These are phyloP conservation scores for Hemicordylus capensis DNA, from an alignment of 2,113 vertebrate genomes.

Conservation along the genomic window DNA sequence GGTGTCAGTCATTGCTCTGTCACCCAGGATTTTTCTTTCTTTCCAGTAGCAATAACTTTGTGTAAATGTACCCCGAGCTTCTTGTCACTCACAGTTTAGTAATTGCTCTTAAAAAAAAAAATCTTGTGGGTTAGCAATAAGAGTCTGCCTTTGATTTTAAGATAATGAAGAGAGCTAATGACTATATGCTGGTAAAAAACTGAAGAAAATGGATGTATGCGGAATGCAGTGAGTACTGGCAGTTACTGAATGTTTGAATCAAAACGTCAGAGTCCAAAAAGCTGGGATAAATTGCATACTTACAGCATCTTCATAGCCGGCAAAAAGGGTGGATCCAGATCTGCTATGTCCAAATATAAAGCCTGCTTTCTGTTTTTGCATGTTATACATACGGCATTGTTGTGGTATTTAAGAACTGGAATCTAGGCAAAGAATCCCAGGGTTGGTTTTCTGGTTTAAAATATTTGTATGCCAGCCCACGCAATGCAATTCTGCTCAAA, in stretches of 20 bases:
- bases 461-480: too few relatives aligned
- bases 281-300: background rate
- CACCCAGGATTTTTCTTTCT: slow-evolving; percentile 40
- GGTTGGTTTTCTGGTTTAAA: too few relatives aligned
- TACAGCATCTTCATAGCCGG: background rate
- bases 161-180: slow-evolving; percentile 45
- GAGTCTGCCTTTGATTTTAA: slow-evolving; percentile 6
- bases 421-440: too few relatives aligned
- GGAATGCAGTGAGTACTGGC: background rate
- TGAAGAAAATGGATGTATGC: background rate
- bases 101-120: slow-evolving; percentile 63
- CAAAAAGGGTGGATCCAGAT: background rate
- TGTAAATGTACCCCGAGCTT: slow-evolving; percentile 38
- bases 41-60: slow-evolving; percentile 36
- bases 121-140: slow-evolving; percentile 33
- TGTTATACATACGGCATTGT: background rate
- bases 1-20: slow-evolving; percentile 63
- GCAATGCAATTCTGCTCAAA: too few relatives aligned
- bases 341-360: background rate
- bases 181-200: slow-evolving; percentile 10
- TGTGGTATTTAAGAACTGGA: background rate
- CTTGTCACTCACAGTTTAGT: slow-evolving; percentile 46
- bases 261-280: background rate
- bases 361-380: background rate
- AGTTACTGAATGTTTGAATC: background rate